Percentiles rank a stretch among this genome's conserved stretches.
These are phyloP conservation scores for Microcebus lehilahytsara DNA, from an alignment of 2,113 vertebrate genomes.

Conservation along the genomic window DNA sequence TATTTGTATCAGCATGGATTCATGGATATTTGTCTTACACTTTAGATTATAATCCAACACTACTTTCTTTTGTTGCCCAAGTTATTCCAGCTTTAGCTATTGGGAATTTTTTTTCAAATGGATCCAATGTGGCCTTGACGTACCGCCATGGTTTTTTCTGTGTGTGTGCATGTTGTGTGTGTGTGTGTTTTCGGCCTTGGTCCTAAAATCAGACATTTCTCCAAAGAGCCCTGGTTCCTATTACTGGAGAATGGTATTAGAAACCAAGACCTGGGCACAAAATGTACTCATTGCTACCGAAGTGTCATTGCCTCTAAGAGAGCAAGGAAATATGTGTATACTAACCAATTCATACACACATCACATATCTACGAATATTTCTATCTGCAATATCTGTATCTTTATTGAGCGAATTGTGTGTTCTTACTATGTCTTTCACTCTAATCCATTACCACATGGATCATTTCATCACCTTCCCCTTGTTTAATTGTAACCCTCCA, in stretches of 20 bases:
- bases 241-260: neutral
- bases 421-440: neutral
- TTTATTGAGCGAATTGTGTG: neutral
- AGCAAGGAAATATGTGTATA: neutral
- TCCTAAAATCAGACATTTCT: neutral
- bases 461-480: neutral
- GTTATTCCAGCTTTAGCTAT: neutral
- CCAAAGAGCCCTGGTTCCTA: neutral
- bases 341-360: neutral
- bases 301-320: neutral
- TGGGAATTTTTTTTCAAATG: neutral
- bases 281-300: neutral
- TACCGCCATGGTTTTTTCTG: neutral
- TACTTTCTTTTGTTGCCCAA: neutral
- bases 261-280: neutral
- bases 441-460: neutral
- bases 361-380: neutral
- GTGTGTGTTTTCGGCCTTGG: neutral
- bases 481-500: neutral
- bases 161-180: neutral
- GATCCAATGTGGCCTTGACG: neutral
- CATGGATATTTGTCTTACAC: neutral
- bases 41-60: neutral
- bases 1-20: neutral
- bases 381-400: too few species aligned